A percentile compares a stretch with the other conserved stretches of the same genome.
phyloP scores from a whole-genome alignment of 2,113 vertebrate genomes.

The Passer domesticus region DNA sequence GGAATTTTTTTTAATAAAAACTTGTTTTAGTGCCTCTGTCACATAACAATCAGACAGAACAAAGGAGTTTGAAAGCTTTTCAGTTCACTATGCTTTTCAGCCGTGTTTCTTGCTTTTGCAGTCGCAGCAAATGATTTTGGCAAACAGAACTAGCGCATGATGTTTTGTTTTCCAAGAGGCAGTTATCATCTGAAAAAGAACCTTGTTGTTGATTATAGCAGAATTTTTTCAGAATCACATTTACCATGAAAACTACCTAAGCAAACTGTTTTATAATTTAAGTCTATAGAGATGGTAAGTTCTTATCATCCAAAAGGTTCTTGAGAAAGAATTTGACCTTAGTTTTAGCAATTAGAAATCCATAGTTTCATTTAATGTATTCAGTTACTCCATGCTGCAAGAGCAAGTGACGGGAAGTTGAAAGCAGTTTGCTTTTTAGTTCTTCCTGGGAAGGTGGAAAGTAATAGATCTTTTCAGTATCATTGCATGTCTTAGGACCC shows the following conservation, averaged over 20 bases:
- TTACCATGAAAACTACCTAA: background rate
- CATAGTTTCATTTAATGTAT: background rate
- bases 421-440: background rate
- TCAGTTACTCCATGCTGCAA: background rate
- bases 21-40: background rate
- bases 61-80: background rate
- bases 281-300: background rate
- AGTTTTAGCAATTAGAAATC: constrained; percentile 68
- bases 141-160: background rate
- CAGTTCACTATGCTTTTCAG: background rate
- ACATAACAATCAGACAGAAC: background rate
- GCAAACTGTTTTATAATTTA: background rate
- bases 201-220: background rate
- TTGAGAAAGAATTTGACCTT: background rate
- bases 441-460: background rate
- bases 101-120: background rate
- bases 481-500: background rate
- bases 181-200: background rate
- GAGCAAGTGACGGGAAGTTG: background rate
- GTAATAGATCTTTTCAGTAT: background rate
- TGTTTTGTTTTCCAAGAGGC: background rate
- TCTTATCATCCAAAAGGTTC: background rate
- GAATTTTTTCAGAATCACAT: background rate
- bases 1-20: background rate
- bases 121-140: background rate